phyloP scores from a whole-genome alignment of 92 coral and sea anemone genomes.

The Heliopora coerulea region DNA sequence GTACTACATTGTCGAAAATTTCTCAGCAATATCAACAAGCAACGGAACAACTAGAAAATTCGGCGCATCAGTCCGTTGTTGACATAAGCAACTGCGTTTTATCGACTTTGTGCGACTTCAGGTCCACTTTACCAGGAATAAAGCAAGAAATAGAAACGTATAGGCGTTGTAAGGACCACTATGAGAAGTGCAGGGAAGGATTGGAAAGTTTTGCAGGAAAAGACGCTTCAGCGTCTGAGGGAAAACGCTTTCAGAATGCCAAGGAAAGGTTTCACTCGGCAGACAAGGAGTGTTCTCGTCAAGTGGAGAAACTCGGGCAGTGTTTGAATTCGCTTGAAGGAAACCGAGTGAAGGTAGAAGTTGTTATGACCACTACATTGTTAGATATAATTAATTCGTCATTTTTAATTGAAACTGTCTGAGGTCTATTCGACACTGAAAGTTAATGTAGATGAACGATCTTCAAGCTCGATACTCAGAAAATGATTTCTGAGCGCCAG shows the following conservation, averaged over 20 bases:
- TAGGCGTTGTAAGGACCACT: slow-evolving; percentile 83
- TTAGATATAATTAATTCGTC: too few species aligned
- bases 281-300: slow-evolving; percentile 78
- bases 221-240: slow-evolving; percentile 51
- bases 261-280: slow-evolving; percentile 87
- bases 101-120: slow-evolving; percentile 88
- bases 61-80: slow-evolving; percentile 86
- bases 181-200: slow-evolving; percentile 86
- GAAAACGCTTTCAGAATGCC: slow-evolving; percentile 74
- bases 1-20: slow-evolving; percentile 89
- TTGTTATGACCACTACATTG: too few species aligned
- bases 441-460: too few species aligned
- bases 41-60: slow-evolving; percentile 92
- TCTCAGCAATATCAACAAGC: slow-evolving; percentile 96
- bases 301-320: slow-evolving; percentile 78
- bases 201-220: slow-evolving; percentile 68
- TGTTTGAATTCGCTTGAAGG: slow-evolving; percentile 91
- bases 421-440: too few species aligned
- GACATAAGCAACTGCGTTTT: slow-evolving; percentile 81
- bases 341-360: slow-evolving; percentile 85
- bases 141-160: slow-evolving; percentile 90
- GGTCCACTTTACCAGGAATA: slow-evolving; percentile 88
- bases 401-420: too few species aligned
- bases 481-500: too few species aligned
- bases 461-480: too few species aligned